Conservation (phyloP, 2,888 invertebrate genomes). For the Myopa tessellatipennis region DNA sequence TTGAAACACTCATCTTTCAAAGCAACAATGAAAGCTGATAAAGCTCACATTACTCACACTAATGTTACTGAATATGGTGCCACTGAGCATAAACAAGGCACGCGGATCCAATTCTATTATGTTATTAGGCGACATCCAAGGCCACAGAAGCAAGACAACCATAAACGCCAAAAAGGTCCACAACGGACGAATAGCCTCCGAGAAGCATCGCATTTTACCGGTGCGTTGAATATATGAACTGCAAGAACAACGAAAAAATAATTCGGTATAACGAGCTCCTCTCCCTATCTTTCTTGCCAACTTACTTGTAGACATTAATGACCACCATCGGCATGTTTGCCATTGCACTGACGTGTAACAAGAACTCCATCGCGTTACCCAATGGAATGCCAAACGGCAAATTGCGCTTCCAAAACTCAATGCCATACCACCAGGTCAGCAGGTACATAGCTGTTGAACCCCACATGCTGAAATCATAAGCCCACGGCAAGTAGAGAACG, state of each 20-base stretch:
- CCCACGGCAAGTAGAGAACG: constrained; percentile 95
- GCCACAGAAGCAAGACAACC: constrained; percentile 83
- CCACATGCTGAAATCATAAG: constrained; percentile 97
- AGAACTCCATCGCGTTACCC: constrained; percentile 84
- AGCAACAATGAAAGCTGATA: constrained; percentile 6
- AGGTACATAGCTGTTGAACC: constrained; percentile 72
- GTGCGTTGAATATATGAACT: constrained; percentile 88
- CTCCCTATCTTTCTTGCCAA: constrained; percentile 49
- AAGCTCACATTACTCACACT: constrained; percentile 77
- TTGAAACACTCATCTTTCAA: constrained; percentile 22
- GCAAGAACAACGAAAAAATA: constrained; percentile 49
- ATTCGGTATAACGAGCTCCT: neutral
- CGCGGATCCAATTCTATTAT: constrained; percentile 87
- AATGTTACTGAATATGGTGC: constrained; percentile 97
- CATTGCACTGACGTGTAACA: constrained; percentile 86
- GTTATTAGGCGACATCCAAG: constrained; percentile 80
- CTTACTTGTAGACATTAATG: constrained; percentile 90
- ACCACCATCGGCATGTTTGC: constrained; percentile 90
- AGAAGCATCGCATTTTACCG: constrained; percentile 83
- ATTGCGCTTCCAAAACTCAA: constrained; percentile 85
- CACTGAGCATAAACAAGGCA: constrained; percentile 87
- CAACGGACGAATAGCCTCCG: constrained; percentile 89
- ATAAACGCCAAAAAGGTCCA: constrained; percentile 83
- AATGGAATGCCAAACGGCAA: constrained; percentile 79
- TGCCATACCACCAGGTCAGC: constrained; percentile 76